Evolutionary conservation across 2,797 vertebrate species (phyloP), one percentile per base, ranked within the genome.

Genomic region (Cynodonichthys magdalenae): DNA sequence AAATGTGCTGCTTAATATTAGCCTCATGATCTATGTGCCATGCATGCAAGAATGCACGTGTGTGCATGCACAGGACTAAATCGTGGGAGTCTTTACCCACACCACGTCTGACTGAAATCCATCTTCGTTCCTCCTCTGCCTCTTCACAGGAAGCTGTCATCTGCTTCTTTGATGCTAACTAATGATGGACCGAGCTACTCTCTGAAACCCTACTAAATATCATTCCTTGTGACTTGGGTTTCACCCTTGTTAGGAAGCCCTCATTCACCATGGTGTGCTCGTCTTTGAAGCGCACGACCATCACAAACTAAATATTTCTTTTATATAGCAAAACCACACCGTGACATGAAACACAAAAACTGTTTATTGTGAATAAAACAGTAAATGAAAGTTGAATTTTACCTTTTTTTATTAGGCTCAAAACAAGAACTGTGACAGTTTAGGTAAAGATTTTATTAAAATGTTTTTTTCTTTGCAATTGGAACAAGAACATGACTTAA

Each of bases 161-260:
- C 84, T 74, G 34, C 81, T 79, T 83, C 91, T 94, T 86, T 92
- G 84, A 93, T 90, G 88, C 90, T 85, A 84, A 89, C 78, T 90
- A 84, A 93, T 89, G 89, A 82, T 6, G 44, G 67, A 85, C 57
- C 5, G 56, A 76, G 53, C 79, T 82, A 75, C 66, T 76, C 55
- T 58, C 62, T 79, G 34, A 64, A 73, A 60, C 66, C 80, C 50
- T 66, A 48, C 55, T 55, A 63, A 55, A 79, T 78, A 77, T 66
- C 68, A 42, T 36, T 41, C 47, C 46, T 9, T 42, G 15, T 44
- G 68, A 73, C 52, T 70, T 57, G 77, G 75, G 72, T 90, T 82
- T 90, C 60, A 78, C 41, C 27, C 62, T 53, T 31, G 50, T 63
- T 46, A 18, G 53, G 62, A 6, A 60, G 60, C 47, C 46, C 61